A percentile compares a stretch with the other conserved stretches of the same genome.
These are phyloP conservation scores for Nymphalis c-album DNA, from an alignment of 2,888 invertebrate species.

Conservation along the genomic window DNA sequence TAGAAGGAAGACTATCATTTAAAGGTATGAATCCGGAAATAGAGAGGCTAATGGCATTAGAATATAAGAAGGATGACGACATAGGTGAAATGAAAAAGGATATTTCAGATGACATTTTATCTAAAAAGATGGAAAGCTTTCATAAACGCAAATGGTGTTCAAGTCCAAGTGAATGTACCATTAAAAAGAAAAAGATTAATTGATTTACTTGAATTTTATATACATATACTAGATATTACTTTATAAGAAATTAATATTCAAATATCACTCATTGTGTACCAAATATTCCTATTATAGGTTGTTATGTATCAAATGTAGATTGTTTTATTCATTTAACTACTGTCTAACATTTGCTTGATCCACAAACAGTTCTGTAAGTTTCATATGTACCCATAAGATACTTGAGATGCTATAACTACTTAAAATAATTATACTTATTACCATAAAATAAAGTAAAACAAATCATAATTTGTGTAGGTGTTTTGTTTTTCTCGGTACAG, in stretches of 20 bases:
- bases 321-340: no score
- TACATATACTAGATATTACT: background rate
- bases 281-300: no score
- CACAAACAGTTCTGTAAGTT: no score
- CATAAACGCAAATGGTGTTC: slow-evolving; percentile 56
- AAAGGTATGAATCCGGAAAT: slow-evolving; percentile 96
- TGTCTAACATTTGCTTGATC: no score
- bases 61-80: slow-evolving; percentile 50
- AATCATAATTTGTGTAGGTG: no score
- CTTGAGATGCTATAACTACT: no score
- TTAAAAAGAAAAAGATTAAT: slow-evolving; percentile 50
- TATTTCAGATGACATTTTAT: slow-evolving; percentile 69
- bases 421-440: no score
- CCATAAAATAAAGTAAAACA: no score
- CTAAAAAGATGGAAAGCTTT: slow-evolving; percentile 64
- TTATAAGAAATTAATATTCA: background rate
- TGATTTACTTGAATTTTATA: slow-evolving; percentile 13
- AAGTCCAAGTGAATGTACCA: slow-evolving; percentile 49
- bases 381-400: no score
- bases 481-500: no score
- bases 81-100: slow-evolving; percentile 69
- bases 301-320: no score
- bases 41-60: slow-evolving; percentile 88
- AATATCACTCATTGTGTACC: background rate
- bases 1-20: slow-evolving; percentile 93